Conservation (phyloP, 2,797 vertebrate genomes). For the Epinephelus awoara region DNA sequence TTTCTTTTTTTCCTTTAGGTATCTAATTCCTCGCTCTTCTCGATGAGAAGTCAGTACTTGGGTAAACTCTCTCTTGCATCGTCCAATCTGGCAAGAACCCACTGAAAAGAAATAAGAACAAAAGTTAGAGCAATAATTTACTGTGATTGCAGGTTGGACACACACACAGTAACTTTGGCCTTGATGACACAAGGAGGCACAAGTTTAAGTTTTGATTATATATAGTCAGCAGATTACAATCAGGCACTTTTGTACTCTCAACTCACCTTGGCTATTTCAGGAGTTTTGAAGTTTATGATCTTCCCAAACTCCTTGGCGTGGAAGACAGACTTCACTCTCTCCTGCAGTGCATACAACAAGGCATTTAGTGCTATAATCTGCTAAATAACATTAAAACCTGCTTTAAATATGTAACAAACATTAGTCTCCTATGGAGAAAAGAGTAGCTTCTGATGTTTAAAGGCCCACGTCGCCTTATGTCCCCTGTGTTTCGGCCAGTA, state of each 20-base stretch:
- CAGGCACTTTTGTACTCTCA: not conserved
- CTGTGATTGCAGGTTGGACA: not conserved
- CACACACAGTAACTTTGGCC: not conserved
- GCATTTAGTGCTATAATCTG: not conserved
- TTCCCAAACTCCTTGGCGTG: conserved; percentile 99
- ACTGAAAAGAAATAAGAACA: conserved; percentile 81
- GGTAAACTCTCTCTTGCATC: conserved; percentile 92
- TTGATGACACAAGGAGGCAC: not conserved
- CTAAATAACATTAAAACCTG: not conserved
- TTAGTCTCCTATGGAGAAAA: not conserved
- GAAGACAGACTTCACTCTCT: conserved; percentile 97
- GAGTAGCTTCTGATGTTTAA: not conserved
- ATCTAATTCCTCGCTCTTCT: not conserved
- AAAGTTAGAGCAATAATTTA: conserved; percentile 1
- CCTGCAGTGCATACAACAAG: conserved; percentile 80
- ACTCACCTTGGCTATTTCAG: conserved; percentile 93
- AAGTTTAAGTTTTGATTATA: not conserved
- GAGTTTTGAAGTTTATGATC: conserved; percentile 96
- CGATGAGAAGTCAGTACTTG: conserved; percentile 78
- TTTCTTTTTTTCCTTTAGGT: no score
- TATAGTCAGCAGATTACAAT: not conserved
- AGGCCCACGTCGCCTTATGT: no score
- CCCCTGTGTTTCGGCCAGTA: no score
- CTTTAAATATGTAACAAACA: not conserved
- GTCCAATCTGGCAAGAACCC: conserved; percentile 94